Conservation (phyloP, 2,888 invertebrate genomes). For the Metopia argyrocephala region DNA sequence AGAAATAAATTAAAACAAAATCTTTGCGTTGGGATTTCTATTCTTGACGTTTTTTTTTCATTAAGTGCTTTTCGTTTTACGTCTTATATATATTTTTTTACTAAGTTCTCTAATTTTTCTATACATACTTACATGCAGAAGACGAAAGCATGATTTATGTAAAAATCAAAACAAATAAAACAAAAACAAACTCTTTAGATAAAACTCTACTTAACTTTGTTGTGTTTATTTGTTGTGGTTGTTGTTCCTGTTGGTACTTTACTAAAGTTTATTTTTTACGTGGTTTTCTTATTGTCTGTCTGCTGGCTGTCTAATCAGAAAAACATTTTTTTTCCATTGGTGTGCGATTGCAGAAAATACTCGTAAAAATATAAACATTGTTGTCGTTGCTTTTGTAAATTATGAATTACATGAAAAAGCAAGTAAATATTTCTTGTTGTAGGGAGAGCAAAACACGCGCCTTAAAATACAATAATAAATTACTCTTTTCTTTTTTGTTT, state of each 20-base stretch:
- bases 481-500: constrained; percentile 29
- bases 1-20: too few relatives aligned
- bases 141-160: neutral
- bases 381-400: too few relatives aligned
- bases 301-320: constrained; percentile 1
- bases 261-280: constrained; percentile 9
- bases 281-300: neutral
- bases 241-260: constrained; percentile 7
- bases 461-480: constrained; percentile 49
- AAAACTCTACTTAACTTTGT: constrained; percentile 4
- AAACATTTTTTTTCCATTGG: neutral
- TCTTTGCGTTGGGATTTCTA: constrained; percentile 67
- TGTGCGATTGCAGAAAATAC: neutral
- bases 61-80: constrained; percentile 3
- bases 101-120: neutral
- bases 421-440: neutral
- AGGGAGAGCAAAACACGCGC: constrained; percentile 65
- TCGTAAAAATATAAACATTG: neutral
- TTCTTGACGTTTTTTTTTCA: neutral
- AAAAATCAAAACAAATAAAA: neutral
- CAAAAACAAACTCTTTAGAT: neutral
- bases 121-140: neutral
- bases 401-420: constrained; percentile 36
- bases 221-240: constrained; percentile 12
- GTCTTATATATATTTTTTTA: neutral